Evolutionary conservation across 2,113 vertebrate genomes (phyloP), one percentile per base, ranked within the genome.

Genomic region (Myotis yumanensis): DNA sequence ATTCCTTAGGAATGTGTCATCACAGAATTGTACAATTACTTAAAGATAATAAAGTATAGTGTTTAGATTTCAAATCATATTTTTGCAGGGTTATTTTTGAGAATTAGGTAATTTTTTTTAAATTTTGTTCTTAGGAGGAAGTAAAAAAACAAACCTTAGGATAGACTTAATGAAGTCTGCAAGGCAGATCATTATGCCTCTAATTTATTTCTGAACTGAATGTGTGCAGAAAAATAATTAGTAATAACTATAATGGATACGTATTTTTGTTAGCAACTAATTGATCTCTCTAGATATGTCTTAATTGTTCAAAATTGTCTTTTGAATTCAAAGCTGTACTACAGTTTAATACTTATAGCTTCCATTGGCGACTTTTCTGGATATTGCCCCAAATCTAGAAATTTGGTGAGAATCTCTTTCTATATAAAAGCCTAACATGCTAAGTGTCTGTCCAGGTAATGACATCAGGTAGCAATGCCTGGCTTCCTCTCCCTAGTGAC

Each of bases 281-380:
- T 89, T 89, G 88, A 17, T 46, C 48, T 93, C 62, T 80, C 35
- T 43, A 91, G 81, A 69, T 71, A 82, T 57, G 40, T 96, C 28
- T 93, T 91, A 69, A 81, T 86, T 81, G 17, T 48, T 91, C 32
- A 88, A 71, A 82, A 81, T 62, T 64, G 0, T 90, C 51, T 35
- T 69, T 93, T 54, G 54, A 95, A 75, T 57, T 86, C 12, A 92
- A 89, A 52, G 2, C n/a, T 83, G 12, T 51, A 48, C 93, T 66
- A 32, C 1, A 64, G 10, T 87, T 90, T 51, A 69, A 84, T 75
- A 88, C 1, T 11, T 62, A 68, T 48, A 35, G 37, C 32, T 86
- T 79, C 20, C 18, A 93, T 10, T 54, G 5, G 93, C 59, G 6
- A 89, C 7, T 69, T 62, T 69, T 57, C 22, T 75, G 73, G 23